phyloP scores from a whole-genome alignment of 2,888 invertebrate species.

The Mesochorus sp. region DNA sequence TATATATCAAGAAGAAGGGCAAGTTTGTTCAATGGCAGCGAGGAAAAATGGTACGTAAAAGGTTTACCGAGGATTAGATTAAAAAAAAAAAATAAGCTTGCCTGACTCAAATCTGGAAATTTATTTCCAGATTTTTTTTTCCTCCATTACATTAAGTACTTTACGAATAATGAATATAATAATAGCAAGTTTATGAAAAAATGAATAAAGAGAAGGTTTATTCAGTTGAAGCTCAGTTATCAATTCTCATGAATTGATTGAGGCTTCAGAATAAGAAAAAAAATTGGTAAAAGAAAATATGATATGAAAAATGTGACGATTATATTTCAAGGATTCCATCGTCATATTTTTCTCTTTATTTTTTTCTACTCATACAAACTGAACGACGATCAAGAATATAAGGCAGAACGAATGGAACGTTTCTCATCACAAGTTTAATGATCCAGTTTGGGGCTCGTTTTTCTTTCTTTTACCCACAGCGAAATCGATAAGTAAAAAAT shows the following conservation, averaged over 20 bases:
- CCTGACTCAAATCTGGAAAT: constrained; percentile 8
- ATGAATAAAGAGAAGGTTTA: too few relatives aligned
- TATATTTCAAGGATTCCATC: not conserved
- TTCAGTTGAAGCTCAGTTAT: too few relatives aligned
- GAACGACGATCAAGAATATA: not conserved
- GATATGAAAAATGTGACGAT: not conserved
- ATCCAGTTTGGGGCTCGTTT: not conserved
- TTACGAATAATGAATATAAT: too few relatives aligned
- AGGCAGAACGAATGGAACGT: not conserved
- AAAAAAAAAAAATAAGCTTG: constrained; percentile 19
- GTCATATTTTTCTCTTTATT: not conserved
- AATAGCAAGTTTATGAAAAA: too few relatives aligned
- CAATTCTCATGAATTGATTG: too few relatives aligned
- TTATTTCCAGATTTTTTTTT: not conserved
- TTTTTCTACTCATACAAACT: not conserved
- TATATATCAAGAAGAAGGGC: not conserved
- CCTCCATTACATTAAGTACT: not conserved
- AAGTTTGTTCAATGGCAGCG: not conserved
- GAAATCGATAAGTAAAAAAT: not conserved
- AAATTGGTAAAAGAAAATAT: too few relatives aligned
- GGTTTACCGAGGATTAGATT: constrained; percentile 15
- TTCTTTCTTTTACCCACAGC: not conserved
- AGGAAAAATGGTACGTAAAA: not conserved
- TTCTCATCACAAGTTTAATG: not conserved
- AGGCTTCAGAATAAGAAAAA: too few relatives aligned